Evolutionary conservation across 2,888 invertebrate genomes (phyloP).

Genomic region (Pachliopta kotzebuea): DNA sequence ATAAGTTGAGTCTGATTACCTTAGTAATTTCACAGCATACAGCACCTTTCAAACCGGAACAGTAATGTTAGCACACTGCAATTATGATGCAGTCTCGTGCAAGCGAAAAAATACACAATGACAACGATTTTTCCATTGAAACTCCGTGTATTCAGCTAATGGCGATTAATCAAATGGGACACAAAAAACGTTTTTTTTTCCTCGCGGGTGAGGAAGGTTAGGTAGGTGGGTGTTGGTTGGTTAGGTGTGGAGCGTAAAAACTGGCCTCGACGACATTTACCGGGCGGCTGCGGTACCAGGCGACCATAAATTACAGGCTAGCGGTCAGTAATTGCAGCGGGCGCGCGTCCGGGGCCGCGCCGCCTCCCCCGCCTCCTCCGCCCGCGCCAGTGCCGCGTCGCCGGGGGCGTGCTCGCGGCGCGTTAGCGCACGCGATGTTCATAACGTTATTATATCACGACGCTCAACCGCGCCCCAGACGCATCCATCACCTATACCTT

Average conservation of each 20-base stretch:
- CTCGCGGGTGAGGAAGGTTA: slow-evolving; percentile 11
- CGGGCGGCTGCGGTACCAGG: slow-evolving; percentile 54
- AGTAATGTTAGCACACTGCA: too few species aligned
- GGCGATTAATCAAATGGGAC: slow-evolving; percentile 15
- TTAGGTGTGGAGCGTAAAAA: slow-evolving; percentile 32
- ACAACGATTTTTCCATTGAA: too few species aligned
- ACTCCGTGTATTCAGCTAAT: background rate
- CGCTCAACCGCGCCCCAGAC: slow-evolving; percentile 17
- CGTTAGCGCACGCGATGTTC: slow-evolving; percentile 40
- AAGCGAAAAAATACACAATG: too few species aligned
- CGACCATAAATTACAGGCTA: slow-evolving; percentile 61
- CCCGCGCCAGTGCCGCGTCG: slow-evolving; percentile 2
- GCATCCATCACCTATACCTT: too few species aligned
- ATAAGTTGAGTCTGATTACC: too few species aligned
- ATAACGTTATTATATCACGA: slow-evolving; percentile 28
- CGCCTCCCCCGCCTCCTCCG: too few species aligned
- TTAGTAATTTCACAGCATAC: too few species aligned
- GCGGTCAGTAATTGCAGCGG: slow-evolving; percentile 42
- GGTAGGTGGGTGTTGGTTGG: too few species aligned
- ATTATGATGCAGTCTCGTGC: too few species aligned
- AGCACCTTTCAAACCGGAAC: too few species aligned
- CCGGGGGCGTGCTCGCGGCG: slow-evolving; percentile 36
- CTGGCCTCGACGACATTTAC: slow-evolving; percentile 37
- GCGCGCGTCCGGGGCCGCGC: slow-evolving; percentile 26
- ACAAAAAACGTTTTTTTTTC: slow-evolving; percentile 19